These are phyloP conservation scores for Junonia oenone DNA, from an alignment of 2,888 invertebrate species.

Conservation along the genomic window DNA sequence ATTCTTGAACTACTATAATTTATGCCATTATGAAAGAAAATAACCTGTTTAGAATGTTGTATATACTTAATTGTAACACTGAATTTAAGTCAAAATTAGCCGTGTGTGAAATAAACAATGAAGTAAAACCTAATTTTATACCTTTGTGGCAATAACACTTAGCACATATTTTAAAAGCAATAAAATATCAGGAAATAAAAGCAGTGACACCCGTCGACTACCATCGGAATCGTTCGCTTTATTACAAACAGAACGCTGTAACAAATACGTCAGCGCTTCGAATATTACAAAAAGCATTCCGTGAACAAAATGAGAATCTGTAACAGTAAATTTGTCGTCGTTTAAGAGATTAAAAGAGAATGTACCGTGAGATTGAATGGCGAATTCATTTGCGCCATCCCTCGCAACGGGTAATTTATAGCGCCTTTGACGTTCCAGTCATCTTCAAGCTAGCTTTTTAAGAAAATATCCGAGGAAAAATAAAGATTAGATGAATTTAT, in stretches of 20 bases:
- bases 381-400: slow-evolving; percentile 60
- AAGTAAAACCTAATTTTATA: too few relatives aligned
- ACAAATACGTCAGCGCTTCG: slow-evolving; percentile 51
- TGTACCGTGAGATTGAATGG: slow-evolving; percentile 72
- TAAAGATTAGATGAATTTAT: slow-evolving; percentile 5
- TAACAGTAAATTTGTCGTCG: slow-evolving; percentile 71
- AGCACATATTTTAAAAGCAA: background rate
- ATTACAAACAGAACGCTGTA: slow-evolving; percentile 21
- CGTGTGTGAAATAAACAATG: too few relatives aligned
- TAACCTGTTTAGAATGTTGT: too few relatives aligned
- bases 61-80: too few relatives aligned
- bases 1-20: too few relatives aligned
- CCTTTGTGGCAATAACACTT: too few relatives aligned
- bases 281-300: slow-evolving; percentile 50
- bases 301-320: slow-evolving; percentile 60
- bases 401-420: slow-evolving; percentile 54
- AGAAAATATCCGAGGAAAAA: slow-evolving; percentile 25
- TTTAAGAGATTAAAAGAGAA: slow-evolving; percentile 72
- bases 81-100: too few relatives aligned
- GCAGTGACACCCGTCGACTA: slow-evolving; percentile 29
- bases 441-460: slow-evolving; percentile 39
- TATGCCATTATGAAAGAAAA: too few relatives aligned
- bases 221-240: background rate
- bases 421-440: slow-evolving; percentile 48
- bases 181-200: slow-evolving; percentile 33